phyloP scores from a whole-genome alignment of 2,797 vertebrate species.

The Choloepus didactylus region DNA sequence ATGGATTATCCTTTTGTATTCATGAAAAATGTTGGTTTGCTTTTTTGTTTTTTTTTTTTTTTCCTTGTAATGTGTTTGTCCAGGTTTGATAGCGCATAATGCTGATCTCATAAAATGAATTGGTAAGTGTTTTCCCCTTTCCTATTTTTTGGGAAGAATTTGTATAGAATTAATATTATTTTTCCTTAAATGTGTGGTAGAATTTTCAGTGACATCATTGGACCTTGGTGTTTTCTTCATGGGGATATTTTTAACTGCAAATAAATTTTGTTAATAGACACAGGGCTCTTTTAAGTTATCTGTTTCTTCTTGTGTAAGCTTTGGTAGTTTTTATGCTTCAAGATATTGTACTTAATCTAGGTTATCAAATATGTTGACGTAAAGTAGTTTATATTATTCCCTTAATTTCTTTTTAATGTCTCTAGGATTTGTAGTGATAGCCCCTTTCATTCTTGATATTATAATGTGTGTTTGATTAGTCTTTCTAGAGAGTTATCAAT shows the following conservation, averaged over 20 bases:
- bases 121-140: not conserved
- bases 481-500: not conserved
- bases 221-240: not conserved
- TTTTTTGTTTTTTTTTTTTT: not conserved
- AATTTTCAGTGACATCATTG: not conserved
- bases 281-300: not conserved
- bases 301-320: not conserved
- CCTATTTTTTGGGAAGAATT: slow-evolving; percentile 22
- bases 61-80: not conserved
- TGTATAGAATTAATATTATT: slow-evolving; percentile 1
- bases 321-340: not conserved
- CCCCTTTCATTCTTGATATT: not conserved
- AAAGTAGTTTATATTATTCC: not conserved
- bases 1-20: not conserved
- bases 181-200: not conserved
- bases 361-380: not conserved
- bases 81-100: not conserved
- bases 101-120: not conserved
- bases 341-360: not conserved
- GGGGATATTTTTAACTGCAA: not conserved
- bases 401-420: not conserved
- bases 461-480: not conserved
- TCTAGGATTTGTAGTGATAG: not conserved
- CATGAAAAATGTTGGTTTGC: not conserved
- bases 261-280: not conserved